Evolutionary conservation across 64 coral and sea anemone genomes (phyloP).

Genomic region (Montipora foliosa): DNA sequence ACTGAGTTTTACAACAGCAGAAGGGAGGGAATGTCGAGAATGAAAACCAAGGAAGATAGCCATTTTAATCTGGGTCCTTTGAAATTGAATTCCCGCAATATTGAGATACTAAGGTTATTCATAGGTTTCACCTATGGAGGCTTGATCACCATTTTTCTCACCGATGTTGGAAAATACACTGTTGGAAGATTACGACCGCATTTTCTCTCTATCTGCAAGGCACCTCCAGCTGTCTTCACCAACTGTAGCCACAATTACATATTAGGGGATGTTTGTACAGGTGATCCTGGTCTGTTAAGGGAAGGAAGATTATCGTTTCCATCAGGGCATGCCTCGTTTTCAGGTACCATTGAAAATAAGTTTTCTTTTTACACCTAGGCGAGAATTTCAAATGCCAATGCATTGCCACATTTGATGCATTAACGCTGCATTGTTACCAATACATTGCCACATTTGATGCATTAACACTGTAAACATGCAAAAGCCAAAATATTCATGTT

Average conservation of each 20-base stretch:
- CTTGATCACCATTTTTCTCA: conserved; percentile 72
- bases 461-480: too few relatives aligned
- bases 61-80: conserved; percentile 1
- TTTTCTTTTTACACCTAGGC: too few relatives aligned
- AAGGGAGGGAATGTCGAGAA: background rate
- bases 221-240: conserved; percentile 47
- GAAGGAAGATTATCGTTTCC: conserved; percentile 95
- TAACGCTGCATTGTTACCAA: too few relatives aligned
- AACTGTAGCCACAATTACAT: conserved; percentile 88
- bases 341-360: conserved; percentile 57
- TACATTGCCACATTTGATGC: too few relatives aligned
- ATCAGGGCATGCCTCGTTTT: conserved; percentile 89
- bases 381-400: too few relatives aligned
- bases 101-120: conserved; percentile 26
- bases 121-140: conserved; percentile 74
- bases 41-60: background rate
- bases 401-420: too few relatives aligned
- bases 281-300: conserved; percentile 77
- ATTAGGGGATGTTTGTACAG: conserved; percentile 70
- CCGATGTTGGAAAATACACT: conserved; percentile 89
- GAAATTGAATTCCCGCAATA: background rate
- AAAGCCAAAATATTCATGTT: too few relatives aligned
- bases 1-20: conserved; percentile 58
- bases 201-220: conserved; percentile 88
- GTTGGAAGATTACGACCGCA: conserved; percentile 83